Evolutionary conservation across 2,797 vertebrate genomes (phyloP), one percentile per base, ranked within the genome.

Genomic region (Enteromius mattozi): DNA sequence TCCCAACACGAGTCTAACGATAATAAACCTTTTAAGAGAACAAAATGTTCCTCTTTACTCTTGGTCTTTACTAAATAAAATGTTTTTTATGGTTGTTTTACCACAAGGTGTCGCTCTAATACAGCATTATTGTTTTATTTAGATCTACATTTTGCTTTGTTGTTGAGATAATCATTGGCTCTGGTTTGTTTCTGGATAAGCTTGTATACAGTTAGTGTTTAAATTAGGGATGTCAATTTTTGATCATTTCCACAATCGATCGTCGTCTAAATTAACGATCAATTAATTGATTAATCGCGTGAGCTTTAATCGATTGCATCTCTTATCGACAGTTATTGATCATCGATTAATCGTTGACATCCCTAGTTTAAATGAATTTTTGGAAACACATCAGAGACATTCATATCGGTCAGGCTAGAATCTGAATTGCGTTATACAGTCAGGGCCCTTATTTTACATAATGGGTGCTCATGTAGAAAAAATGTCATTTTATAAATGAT

Each of bases 11-110:
- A 94, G 92, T 93, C 92, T 93, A 94, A 95, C 91, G 76, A 91
- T 94, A 94, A 95, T 94, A 94, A 95, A 95, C 87, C 49, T 95
- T 95, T 95, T 94, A 94, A 94, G 94, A 92, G 88, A 94, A 93
- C 90, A 89, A 91, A 91, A 6, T 19, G 63, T 21, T 14, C 91
- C 91, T 93, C 92, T 92, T 49, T 54, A 42, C 37, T 37, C 12
- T 0, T 65, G 6, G 27, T 17, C 27, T 65, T 65, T 65, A 33
- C 61, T 16, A 65, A 30, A 16, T 33, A 1, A 21, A 30, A 17
- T 27, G 24, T 13, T 68, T 35, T 27, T 4, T 68, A 14, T 65
- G 0, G 16, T 13, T 7, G 49, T n/a, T 56, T n/a, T 2, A 1
- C 66, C 81, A 40, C 45, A 1, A 14, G 81, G 45, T 27, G 81